Evolutionary conservation across 2,113 vertebrate species (phyloP), one percentile per base, ranked within the genome.

Genomic region (Ranitomeya imitator): DNA sequence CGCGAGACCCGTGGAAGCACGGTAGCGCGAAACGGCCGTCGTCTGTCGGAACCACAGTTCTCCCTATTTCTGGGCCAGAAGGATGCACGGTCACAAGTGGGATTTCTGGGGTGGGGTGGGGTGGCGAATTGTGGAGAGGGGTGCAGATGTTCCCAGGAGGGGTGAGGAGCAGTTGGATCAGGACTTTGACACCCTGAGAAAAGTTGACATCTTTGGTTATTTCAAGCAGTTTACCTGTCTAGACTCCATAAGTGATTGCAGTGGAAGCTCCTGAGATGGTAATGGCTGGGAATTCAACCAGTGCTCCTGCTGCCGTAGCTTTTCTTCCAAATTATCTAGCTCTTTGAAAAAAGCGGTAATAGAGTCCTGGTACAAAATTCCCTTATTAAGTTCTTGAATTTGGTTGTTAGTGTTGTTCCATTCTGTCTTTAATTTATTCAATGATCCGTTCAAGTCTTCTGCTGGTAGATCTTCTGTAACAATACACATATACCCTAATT

Each of bases 201-300:
- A 45, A 4, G 37, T 45, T 4, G 37, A 45, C 37, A 45, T 45
- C 37, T 45, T 45, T 45, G 37, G 37, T 45, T 45, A 45, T 45
- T 1, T 3, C 37, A 45, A 45, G 2, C 2, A 45, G 4, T 92
- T 93, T 91, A 99, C 98, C 97, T 96, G 95, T 91, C 94, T 97
- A 23, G 94, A 93, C 5, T 94, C 94, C 9, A 93, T 93, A 85
- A 95, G 79, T 31, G 85, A 83, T 23, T 87, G 90, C 51, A 96
- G 91, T 2, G 92, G 79, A 51, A 92, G 86, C 4, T 91, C 90
- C 3, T 91, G 90, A 14, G 91, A 90, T 37, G 85, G 26, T 6
- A 85, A 88, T 76, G 91, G 26, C 4, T 86, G 0, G 0, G 88
- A 14, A 0, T 85, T 91, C 57, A 97, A 86, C 96, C 97, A 97